Percentiles rank a stretch among this genome's conserved stretches.
phyloP scores from a whole-genome alignment of 2,113 vertebrate species.

The Campylomormyrus tamandua region DNA sequence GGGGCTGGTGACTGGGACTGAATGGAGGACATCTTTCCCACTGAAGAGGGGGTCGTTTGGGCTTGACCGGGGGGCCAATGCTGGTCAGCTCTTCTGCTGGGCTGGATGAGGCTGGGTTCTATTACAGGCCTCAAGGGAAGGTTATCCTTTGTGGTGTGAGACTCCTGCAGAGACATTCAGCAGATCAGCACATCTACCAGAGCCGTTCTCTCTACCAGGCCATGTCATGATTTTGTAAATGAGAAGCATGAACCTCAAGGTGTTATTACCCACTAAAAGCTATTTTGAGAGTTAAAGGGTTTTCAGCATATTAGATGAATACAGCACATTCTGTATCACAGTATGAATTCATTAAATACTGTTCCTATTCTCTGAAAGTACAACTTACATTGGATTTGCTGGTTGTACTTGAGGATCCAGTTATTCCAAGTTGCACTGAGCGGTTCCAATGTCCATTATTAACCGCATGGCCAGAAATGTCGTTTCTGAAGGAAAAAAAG shows the following conservation, averaged over 20 bases:
- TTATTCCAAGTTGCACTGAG: neutral
- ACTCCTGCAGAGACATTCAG: neutral
- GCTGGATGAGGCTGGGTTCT: neutral
- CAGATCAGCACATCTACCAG: neutral
- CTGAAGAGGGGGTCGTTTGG: neutral
- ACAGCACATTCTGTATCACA: neutral
- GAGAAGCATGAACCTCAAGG: neutral
- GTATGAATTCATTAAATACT: neutral
- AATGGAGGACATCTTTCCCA: neutral
- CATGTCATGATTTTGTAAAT: neutral
- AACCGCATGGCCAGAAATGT: neutral
- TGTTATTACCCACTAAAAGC: neutral
- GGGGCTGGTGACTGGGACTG: neutral
- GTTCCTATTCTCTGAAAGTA: neutral
- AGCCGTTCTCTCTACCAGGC: neutral
- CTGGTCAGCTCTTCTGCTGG: neutral
- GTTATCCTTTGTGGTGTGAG: neutral
- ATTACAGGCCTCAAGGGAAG: neutral
- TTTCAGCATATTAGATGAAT: neutral
- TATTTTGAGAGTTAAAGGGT: neutral
- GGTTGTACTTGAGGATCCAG: neutral
- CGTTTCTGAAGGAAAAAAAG: neutral
- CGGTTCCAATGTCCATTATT: neutral
- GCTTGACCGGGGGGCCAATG: neutral
- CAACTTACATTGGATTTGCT: neutral